These are phyloP conservation scores for Chamaetylas fuelleborni DNA, from an alignment of 2,113 vertebrate species.

Conservation along the genomic window DNA sequence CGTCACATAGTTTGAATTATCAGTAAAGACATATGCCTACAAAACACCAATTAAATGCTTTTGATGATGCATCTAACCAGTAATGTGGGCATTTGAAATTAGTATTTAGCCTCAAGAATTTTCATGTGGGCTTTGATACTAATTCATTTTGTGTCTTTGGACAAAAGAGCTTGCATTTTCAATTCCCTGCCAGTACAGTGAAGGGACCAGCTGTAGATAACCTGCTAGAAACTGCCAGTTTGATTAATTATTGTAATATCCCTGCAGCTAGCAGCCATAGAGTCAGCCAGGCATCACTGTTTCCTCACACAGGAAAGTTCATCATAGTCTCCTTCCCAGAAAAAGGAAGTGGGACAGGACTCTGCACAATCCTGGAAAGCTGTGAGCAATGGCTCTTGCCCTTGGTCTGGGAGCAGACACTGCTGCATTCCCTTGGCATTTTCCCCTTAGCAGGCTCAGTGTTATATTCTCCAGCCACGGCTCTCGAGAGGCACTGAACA, in stretches of 20 bases:
- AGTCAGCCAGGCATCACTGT: neutral
- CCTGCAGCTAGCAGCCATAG: neutral
- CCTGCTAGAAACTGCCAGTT: neutral
- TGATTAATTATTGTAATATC: neutral
- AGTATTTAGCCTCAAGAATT: neutral
- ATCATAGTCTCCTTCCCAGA: neutral
- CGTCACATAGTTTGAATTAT: neutral
- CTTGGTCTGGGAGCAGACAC: neutral
- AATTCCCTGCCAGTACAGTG: neutral
- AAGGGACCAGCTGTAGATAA: neutral
- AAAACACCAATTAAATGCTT: neutral
- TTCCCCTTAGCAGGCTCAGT: neutral
- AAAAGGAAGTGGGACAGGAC: neutral
- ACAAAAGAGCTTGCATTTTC: neutral
- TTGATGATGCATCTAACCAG: neutral
- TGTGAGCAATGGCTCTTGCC: neutral
- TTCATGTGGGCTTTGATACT: neutral
- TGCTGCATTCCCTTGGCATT: rapidly evolving
- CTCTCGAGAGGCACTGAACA: neutral
- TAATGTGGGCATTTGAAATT: neutral
- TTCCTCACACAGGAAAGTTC: neutral
- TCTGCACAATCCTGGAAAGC: constrained; percentile 10
- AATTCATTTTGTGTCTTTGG: neutral
- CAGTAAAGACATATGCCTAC: neutral
- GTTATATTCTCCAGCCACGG: rapidly evolving